These are phyloP conservation scores for Momotus momota DNA, from an alignment of 2,797 vertebrate genomes.

Conservation along the genomic window DNA sequence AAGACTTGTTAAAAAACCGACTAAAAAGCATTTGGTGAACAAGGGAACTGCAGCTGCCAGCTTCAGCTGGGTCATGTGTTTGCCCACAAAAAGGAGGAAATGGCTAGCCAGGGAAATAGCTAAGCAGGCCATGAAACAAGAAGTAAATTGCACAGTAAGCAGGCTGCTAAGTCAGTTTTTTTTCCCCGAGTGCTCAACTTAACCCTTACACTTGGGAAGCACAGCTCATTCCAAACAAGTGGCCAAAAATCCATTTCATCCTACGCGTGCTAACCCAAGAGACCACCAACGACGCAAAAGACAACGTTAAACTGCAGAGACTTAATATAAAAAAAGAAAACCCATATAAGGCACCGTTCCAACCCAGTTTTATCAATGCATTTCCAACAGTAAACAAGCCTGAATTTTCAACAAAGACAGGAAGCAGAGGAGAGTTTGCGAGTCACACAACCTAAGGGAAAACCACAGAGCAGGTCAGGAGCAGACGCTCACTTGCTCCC, in stretches of 20 bases:
- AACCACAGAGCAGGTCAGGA: accelerated
- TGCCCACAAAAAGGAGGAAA: conserved; percentile 54
- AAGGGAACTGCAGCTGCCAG: conserved; percentile 60
- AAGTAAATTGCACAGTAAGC: neutral
- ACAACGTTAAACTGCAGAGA: neutral
- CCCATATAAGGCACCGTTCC: neutral
- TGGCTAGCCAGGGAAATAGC: conserved; percentile 51
- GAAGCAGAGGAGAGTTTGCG: neutral
- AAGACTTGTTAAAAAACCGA: conserved; percentile 9
- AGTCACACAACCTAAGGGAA: neutral
- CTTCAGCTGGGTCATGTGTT: conserved; percentile 54
- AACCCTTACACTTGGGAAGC: neutral
- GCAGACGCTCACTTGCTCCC: neutral
- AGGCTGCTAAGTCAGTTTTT: conserved; percentile 2
- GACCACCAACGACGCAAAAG: neutral
- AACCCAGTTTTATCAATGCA: neutral
- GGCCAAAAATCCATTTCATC: neutral
- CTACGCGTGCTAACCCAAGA: neutral
- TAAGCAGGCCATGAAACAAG: neutral
- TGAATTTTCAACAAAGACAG: neutral
- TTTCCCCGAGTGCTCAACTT: neutral
- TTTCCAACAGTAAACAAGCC: neutral
- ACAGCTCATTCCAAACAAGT: neutral
- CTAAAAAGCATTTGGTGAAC: conserved; percentile 34
- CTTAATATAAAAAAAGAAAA: neutral